Percentiles rank a stretch among this genome's conserved stretches.
These are phyloP conservation scores for Zosterops hypoxanthus DNA, from an alignment of 2,113 vertebrate genomes.

Conservation along the genomic window DNA sequence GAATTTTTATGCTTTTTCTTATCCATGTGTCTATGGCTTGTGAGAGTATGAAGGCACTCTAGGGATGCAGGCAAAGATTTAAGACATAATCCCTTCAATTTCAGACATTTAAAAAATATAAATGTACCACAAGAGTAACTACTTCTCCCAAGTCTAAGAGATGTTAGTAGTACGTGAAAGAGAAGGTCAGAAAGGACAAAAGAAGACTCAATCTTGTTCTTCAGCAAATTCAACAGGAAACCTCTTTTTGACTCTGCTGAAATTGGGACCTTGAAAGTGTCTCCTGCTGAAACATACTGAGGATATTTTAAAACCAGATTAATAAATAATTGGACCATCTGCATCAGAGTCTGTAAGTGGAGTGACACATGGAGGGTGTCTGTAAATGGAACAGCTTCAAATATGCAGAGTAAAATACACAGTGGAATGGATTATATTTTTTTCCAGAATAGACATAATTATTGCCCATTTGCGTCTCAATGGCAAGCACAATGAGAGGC, in stretches of 20 bases:
- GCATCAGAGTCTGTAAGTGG: constrained; percentile 27
- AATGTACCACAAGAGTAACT: neutral
- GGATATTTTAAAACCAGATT: constrained; percentile 56
- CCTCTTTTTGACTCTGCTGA: neutral
- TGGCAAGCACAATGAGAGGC: constrained; percentile 5
- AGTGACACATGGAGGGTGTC: constrained; percentile 47
- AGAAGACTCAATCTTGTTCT: neutral
- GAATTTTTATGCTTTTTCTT: neutral
- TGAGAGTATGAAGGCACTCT: neutral
- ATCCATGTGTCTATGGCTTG: neutral
- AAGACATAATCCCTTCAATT: neutral
- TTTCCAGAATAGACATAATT: constrained; percentile 33
- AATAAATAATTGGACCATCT: constrained; percentile 67
- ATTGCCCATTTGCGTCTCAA: constrained; percentile 5
- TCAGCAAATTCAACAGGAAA: neutral
- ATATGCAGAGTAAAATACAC: constrained; percentile 50
- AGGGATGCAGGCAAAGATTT: neutral
- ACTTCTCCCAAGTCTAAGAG: neutral
- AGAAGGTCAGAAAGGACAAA: constrained; percentile 32
- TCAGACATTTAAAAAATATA: constrained; percentile 6
- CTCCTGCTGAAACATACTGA: constrained; percentile 30
- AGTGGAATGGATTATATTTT: constrained; percentile 23
- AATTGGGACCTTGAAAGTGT: constrained; percentile 41
- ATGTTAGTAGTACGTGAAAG: neutral
- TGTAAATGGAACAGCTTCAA: constrained; percentile 56